Base-by-base conservation (phyloP, 2,888 invertebrate species). In the Oasisia sp. region DNA sequence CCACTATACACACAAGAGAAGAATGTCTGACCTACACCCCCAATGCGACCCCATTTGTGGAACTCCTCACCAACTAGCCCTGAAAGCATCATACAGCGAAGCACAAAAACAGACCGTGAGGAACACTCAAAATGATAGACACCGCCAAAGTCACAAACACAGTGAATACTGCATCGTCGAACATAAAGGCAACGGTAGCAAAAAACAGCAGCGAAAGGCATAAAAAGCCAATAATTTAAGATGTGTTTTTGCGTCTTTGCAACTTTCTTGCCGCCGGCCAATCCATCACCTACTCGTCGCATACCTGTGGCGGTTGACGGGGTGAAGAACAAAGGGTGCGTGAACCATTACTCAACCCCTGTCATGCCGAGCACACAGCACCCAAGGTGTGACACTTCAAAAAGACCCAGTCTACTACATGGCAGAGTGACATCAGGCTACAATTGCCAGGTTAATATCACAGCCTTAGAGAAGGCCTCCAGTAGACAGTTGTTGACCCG, bases 261-360 rank as follows among this genome's bases (percentile, higher is more conserved):
- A 74, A 74, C 74, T 74, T 74, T 74, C 74, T 74, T n/a, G 74
- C 74, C 27, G 74, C n/a, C 27, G n/a, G 19, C 27, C 74, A 74
- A 74, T 74, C 74, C 74, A 74, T 74, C 74, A 74, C 74, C 74
- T 50, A 5, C 74, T 27, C 7, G 74, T n/a, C n/a, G 74, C 19
- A 74, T 74, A 74, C 74, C 74, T 74, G 74, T 27, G n/a, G 27
- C 74, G 14, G 74, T 27, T 7, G n/a, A 74, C 7, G 27, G 74
- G 74, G 74, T 27, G 0, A 74, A 74, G 74, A 74, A 74, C 74
- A 74, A 74, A 74, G 74, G 74, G 74, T n/a, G 27, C 19, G 74
- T 74, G 74, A 74, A 74, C n/a, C 74, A 74, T 74, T 74, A 74
- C 74, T 74, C 74, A 74, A 74, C 74, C 74, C 74, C 74, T 19